Percentiles rank a stretch among this genome's conserved stretches.
Evolutionary conservation across 2,113 vertebrate species (phyloP).

Genomic region (Dolichallabes microphthalmus): DNA sequence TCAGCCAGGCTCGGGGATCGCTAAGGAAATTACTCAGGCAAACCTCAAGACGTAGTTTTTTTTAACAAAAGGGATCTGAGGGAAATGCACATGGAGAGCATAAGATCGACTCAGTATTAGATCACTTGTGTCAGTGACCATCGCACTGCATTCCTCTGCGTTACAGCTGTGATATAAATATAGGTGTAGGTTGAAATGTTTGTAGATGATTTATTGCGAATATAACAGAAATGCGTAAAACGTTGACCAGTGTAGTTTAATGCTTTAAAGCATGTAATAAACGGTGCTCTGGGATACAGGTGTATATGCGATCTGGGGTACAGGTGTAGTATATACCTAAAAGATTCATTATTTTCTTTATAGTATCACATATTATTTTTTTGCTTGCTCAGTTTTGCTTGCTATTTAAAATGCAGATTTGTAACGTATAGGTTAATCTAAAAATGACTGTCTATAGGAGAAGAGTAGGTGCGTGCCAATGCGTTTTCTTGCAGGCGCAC

Average conservation of each 20-base stretch:
- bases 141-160: not conserved
- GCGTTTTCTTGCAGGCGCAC: not conserved
- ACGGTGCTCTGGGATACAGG: constrained; percentile 27
- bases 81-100: not conserved
- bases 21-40: not conserved
- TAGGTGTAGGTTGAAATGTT: not conserved
- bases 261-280: not conserved
- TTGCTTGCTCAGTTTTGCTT: not conserved
- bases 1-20: not conserved
- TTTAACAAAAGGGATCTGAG: not conserved
- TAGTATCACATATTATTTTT: not conserved
- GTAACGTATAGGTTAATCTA: too few relatives aligned
- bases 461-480: not conserved
- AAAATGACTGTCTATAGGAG: not conserved
- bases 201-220: not conserved
- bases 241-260: not conserved
- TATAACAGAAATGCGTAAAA: not conserved
- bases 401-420: not conserved
- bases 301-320: constrained; percentile 8
- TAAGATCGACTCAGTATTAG: not conserved
- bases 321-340: constrained; percentile 28
- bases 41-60: not conserved
- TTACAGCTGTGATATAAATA: not conserved
- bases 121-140: not conserved
- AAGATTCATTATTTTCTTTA: not conserved